Evolutionary conservation across 2,888 invertebrate genomes (phyloP), one percentile per base, ranked within the genome.

Genomic region (Lamproptera curius): DNA sequence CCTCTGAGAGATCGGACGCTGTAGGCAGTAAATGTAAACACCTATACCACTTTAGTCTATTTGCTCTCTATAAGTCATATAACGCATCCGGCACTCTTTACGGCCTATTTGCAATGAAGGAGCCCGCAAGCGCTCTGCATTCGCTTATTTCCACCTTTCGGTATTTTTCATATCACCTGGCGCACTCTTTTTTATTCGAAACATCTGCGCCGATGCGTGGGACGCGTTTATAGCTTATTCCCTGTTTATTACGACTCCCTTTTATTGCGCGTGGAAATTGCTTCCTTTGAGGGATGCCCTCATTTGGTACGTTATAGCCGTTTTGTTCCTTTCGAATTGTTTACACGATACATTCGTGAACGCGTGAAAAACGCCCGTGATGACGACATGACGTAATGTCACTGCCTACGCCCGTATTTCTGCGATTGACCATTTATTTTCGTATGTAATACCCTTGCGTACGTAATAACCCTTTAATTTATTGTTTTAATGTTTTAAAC

Each of bases 71-170:
- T 62, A 53, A 59, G 56, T 56, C 65, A 58, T 70, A 62, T 55
- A 51, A 51, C 59, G 62, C 77, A 75, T 70, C 76, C 73, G 73
- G 67, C 55, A 57, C 67, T 66, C 68, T 84, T 82, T 80, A 82
- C 78, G 63, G 74, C 74, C 77, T 82, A 79, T 81, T 81, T 74
- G 73, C 76, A 70, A 73, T 75, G 74, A 73, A 74, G 66, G 70
- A 77, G 67, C 73, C 81, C 80, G 80, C 72, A 75, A 65, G 73
- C 59, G 16, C 51, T 59, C 56, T 51, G 57, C 62, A 66, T 62
- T 58, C 61, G 57, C 61, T 61, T 72, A 68, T 77, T 69, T 67
- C 66, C 69, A 64, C 66, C 70, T 77, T 77, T 58, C 65, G 60
- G 60, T 64, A 62, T 71, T 65, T 72, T 67, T n/a, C 70, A 64